phyloP scores from a whole-genome alignment of 2,113 vertebrate species.

The Xerus inauris region DNA sequence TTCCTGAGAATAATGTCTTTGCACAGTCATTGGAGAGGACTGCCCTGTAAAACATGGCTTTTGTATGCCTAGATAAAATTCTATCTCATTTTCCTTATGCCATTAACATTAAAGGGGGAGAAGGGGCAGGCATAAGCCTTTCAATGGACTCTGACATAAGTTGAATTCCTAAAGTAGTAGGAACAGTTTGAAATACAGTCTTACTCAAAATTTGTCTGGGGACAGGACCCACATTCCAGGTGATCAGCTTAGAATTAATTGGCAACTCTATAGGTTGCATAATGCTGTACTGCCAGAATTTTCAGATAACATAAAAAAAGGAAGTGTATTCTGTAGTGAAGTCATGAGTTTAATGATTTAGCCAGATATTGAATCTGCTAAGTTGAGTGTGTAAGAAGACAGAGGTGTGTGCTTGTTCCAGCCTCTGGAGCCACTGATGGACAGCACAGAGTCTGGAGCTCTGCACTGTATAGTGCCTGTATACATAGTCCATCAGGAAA shows the following conservation, averaged over 20 bases:
- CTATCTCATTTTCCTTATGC: neutral
- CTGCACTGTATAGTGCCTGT: neutral
- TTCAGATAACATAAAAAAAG: neutral
- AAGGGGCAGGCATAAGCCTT: neutral
- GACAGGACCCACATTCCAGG: neutral
- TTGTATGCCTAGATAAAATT: neutral
- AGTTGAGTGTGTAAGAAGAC: too few species aligned
- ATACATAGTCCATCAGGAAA: neutral
- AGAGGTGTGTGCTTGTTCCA: too few species aligned
- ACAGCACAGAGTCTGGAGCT: neutral
- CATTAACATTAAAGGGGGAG: neutral
- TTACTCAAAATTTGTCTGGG: neutral
- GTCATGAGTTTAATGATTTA: neutral
- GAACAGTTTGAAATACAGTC: neutral
- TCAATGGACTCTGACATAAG: neutral
- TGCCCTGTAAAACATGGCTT: neutral
- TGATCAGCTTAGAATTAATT: neutral
- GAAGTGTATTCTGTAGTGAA: neutral
- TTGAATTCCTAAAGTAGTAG: neutral
- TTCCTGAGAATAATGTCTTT: conserved; percentile 34
- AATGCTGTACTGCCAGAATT: neutral
- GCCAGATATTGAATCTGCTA: neutral
- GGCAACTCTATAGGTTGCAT: rapidly evolving
- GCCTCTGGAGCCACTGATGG: neutral
- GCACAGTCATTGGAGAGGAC: neutral